These are phyloP conservation scores for Anoncus sp. DNA, from an alignment of 2,888 invertebrate species.

Conservation along the genomic window DNA sequence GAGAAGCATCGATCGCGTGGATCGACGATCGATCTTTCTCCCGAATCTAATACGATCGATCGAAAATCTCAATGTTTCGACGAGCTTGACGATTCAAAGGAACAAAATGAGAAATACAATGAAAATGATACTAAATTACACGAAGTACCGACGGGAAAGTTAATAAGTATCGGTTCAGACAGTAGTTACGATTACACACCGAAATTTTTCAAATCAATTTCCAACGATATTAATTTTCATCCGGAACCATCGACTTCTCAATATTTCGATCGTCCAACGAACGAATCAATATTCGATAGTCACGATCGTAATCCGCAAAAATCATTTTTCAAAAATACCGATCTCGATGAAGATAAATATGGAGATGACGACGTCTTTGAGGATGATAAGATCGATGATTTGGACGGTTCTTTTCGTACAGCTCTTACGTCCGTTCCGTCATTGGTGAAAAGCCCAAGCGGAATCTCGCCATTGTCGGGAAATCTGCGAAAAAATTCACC, in stretches of 20 bases:
- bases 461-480: background rate
- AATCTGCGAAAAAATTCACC: too few species aligned
- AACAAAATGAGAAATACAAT: background rate
- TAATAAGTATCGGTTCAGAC: conserved; percentile 42
- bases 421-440: background rate
- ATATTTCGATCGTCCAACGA: background rate
- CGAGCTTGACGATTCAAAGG: background rate
- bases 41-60: too few species aligned
- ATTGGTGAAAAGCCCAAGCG: background rate
- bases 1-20: too few species aligned
- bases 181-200: background rate
- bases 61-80: too few species aligned
- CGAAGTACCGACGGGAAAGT: conserved; percentile 12
- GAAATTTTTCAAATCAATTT: too few species aligned
- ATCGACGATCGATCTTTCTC: too few species aligned
- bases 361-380: conserved; percentile 28
- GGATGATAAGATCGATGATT: background rate
- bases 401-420: background rate
- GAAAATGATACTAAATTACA: background rate
- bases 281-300: background rate
- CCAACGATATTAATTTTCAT: too few species aligned
- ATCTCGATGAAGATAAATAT: background rate
- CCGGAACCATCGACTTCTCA: too few species aligned
- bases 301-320: too few species aligned
- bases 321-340: background rate